Percentiles rank a stretch among this genome's conserved stretches.
Conservation (phyloP, 2,797 vertebrate species). For the Heteromormyrus szaboi region DNA sequence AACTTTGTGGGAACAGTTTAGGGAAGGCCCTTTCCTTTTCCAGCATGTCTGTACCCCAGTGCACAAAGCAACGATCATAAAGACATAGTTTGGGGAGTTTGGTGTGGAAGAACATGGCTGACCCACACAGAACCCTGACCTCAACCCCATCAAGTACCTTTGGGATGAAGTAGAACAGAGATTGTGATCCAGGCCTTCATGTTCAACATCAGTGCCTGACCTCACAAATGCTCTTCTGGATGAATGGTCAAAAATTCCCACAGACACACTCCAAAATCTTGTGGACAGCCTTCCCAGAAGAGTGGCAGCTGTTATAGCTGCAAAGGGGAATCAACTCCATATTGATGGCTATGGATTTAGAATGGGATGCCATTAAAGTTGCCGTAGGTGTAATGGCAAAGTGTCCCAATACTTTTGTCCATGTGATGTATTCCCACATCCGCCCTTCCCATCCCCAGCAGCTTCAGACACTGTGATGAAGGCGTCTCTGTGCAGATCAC, state of each 20-base stretch:
- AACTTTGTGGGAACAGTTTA: too few species aligned
- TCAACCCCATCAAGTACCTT: too few species aligned
- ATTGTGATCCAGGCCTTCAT: too few species aligned
- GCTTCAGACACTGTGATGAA: not conserved
- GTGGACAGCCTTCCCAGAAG: not conserved
- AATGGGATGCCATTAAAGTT: not conserved
- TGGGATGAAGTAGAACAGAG: too few species aligned
- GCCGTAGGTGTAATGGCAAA: not conserved
- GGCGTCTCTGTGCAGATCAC: not conserved
- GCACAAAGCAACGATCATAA: not conserved
- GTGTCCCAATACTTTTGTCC: not conserved
- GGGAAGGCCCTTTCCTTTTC: too few species aligned
- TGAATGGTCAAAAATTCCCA: not conserved
- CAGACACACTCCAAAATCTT: not conserved
- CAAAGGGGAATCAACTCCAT: not conserved
- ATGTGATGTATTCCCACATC: not conserved
- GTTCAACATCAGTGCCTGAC: too few species aligned
- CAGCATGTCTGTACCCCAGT: not conserved
- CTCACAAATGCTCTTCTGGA: too few species aligned
- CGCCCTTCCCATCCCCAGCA: not conserved
- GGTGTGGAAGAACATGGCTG: not conserved
- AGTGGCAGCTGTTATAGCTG: not conserved
- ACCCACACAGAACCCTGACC: not conserved
- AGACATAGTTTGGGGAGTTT: not conserved
- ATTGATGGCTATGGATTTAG: not conserved